Conservation (phyloP, 2,888 invertebrate species). For the Orgyia antiqua region DNA sequence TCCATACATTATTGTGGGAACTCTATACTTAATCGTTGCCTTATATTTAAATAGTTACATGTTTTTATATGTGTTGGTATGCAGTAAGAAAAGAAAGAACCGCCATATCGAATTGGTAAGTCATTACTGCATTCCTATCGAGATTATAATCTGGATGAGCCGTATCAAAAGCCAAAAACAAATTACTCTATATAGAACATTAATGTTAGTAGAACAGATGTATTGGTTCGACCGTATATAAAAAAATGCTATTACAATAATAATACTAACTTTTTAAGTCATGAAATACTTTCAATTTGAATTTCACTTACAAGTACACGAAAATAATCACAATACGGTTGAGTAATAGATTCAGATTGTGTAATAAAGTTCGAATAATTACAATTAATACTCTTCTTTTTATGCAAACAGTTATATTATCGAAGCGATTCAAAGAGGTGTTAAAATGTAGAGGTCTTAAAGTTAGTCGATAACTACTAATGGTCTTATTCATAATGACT, state of each 20-base stretch:
- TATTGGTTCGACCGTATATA: constrained; percentile 21
- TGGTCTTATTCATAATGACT: no score
- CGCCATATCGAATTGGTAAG: constrained; percentile 53
- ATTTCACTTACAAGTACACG: constrained; percentile 22
- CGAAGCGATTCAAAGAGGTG: no score
- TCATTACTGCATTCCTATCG: constrained; percentile 50
- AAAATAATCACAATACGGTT: no score
- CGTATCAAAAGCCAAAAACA: constrained; percentile 56
- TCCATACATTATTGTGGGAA: constrained; percentile 19
- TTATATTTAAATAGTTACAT: constrained; percentile 7
- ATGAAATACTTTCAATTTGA: constrained; percentile 17
- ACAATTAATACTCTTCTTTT: no score
- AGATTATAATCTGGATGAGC: constrained; percentile 46
- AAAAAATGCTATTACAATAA: constrained; percentile 36
- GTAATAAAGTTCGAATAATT: no score
- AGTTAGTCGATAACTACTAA: no score
- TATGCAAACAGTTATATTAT: no score
- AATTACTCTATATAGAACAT: constrained; percentile 45
- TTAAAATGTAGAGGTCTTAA: no score
- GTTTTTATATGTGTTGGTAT: constrained; percentile 10
- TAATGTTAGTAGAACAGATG: constrained; percentile 29
- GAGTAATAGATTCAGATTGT: no score
- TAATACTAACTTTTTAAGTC: constrained; percentile 16
- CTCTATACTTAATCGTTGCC: constrained; percentile 16
- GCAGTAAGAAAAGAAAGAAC: constrained; percentile 31